Conservation (phyloP, 2,888 invertebrate species). For the Sylvicola fuscatus region DNA sequence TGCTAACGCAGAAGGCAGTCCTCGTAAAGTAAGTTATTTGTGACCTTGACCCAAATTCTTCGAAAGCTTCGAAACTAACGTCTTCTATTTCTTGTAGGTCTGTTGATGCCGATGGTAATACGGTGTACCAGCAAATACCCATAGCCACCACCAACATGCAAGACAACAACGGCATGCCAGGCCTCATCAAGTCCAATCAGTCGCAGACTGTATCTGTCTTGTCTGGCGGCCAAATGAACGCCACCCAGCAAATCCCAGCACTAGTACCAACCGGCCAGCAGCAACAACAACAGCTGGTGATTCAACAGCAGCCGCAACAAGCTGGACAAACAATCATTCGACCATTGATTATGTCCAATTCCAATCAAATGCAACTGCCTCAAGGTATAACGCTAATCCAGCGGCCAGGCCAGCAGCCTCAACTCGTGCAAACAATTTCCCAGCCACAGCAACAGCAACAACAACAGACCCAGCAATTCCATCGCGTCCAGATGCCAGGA, state of each 20-base stretch:
- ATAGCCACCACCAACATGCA: slow-evolving; percentile 8
- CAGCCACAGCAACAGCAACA: slow-evolving; percentile 8
- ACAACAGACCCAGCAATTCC: slow-evolving; percentile 10
- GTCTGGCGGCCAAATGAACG: slow-evolving; percentile 6
- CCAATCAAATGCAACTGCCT: slow-evolving; percentile 16
- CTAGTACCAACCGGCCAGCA: slow-evolving; percentile 21
- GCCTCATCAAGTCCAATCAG: too few relatives aligned
- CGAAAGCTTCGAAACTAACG: too few relatives aligned
- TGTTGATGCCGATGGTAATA: slow-evolving; percentile 18
- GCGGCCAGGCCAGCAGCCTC: slow-evolving; percentile 24
- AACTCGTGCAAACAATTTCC: slow-evolving; percentile 22
- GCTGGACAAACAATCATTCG: slow-evolving; percentile 20
- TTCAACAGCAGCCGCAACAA: slow-evolving; percentile 12
- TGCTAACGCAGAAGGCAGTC: slow-evolving; percentile 20
- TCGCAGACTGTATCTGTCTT: too few relatives aligned
- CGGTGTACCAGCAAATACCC: slow-evolving; percentile 24
- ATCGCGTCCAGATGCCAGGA: slow-evolving; percentile 20
- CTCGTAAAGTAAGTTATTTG: slow-evolving; percentile 15
- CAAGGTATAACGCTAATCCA: slow-evolving; percentile 25
- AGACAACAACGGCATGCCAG: too few relatives aligned
- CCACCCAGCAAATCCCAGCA: slow-evolving; percentile 20
- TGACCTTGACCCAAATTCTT: too few relatives aligned
- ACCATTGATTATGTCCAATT: slow-evolving; percentile 19
- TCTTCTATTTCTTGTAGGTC: slow-evolving; percentile 10
- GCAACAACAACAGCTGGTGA: slow-evolving; percentile 9